Evolutionary conservation across 1,140 invertebrate genomes (phyloP).

Genomic region (Papilio xuthus): DNA sequence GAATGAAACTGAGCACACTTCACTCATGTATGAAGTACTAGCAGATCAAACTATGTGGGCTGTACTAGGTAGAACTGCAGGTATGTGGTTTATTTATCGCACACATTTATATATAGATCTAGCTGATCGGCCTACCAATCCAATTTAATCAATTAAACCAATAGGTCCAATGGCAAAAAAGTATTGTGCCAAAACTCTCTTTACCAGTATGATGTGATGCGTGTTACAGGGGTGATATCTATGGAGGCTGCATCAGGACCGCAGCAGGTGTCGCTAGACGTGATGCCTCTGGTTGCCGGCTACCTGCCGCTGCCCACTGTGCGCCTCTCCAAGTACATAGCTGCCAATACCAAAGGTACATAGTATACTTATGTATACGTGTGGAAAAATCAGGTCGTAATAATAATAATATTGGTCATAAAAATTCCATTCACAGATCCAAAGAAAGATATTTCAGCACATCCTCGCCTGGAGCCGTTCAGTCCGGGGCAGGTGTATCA

Average conservation of each 20-base stretch:
- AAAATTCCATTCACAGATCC: constrained; percentile 57
- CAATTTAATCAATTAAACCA: no score
- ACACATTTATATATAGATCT: no score
- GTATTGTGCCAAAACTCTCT: no score
- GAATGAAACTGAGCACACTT: constrained; percentile 81
- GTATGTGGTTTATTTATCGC: constrained; percentile 64
- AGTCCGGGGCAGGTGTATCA: constrained; percentile 94
- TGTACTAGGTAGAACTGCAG: constrained; percentile 92
- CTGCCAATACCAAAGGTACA: constrained; percentile 87
- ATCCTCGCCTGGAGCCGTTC: constrained; percentile 91
- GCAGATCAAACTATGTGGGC: constrained; percentile 96
- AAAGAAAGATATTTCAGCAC: constrained; percentile 75
- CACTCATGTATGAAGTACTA: constrained; percentile 96
- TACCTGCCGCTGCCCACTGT: constrained; percentile 94
- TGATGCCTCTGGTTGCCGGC: constrained; percentile 94
- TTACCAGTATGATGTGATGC: neutral
- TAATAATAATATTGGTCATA: no score
- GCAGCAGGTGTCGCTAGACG: constrained; percentile 91
- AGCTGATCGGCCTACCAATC: no score
- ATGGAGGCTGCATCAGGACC: constrained; percentile 87
- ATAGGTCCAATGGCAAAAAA: no score
- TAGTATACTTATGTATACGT: no score
- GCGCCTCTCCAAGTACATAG: constrained; percentile 95
- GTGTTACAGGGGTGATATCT: constrained; percentile 87
- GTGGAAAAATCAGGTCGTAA: no score